phyloP scores from a whole-genome alignment of 2,888 invertebrate species.

The Epiblema foenella region DNA sequence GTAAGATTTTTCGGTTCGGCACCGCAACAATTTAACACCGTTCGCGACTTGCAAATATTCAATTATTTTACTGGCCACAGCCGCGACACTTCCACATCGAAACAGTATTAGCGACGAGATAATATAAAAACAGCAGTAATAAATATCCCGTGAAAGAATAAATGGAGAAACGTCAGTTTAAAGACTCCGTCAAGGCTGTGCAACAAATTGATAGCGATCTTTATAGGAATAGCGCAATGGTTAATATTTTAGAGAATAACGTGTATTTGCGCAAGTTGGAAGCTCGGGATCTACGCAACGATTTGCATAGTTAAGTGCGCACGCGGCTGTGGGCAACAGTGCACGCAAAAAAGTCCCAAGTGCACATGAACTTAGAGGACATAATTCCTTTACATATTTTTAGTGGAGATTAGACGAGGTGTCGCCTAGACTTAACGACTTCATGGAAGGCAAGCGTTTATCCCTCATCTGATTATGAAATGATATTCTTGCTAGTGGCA shows the following conservation, averaged over 20 bases:
- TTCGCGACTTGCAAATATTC: constrained; percentile 50
- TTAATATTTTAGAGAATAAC: constrained; percentile 55
- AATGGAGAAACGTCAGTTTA: constrained; percentile 47
- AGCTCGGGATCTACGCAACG: constrained; percentile 48
- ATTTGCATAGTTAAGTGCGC: constrained; percentile 65
- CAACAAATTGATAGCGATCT: constrained; percentile 52
- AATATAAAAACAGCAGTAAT: constrained; percentile 45
- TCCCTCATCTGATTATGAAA: constrained; percentile 57
- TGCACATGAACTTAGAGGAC: constrained; percentile 1
- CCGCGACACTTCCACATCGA: constrained; percentile 55
- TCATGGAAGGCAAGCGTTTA: constrained; percentile 59
- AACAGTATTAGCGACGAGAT: constrained; percentile 54
- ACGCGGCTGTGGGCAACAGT: constrained; percentile 42
- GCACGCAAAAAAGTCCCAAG: constrained; percentile 3
- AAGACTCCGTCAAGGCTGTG: constrained; percentile 51
- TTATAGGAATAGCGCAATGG: constrained; percentile 54
- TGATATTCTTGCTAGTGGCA: constrained; percentile 53
- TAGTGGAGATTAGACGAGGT: constrained; percentile 60
- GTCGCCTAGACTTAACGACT: constrained; percentile 65
- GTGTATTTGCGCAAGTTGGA: constrained; percentile 53
- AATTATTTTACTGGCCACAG: constrained; percentile 61
- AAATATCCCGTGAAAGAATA: constrained; percentile 51
- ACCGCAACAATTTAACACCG: background rate
- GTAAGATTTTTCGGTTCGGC: background rate
- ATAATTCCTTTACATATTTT: background rate